phyloP scores from a whole-genome alignment of 2,888 invertebrate genomes.

The Aphidoletes aphidimyza region DNA sequence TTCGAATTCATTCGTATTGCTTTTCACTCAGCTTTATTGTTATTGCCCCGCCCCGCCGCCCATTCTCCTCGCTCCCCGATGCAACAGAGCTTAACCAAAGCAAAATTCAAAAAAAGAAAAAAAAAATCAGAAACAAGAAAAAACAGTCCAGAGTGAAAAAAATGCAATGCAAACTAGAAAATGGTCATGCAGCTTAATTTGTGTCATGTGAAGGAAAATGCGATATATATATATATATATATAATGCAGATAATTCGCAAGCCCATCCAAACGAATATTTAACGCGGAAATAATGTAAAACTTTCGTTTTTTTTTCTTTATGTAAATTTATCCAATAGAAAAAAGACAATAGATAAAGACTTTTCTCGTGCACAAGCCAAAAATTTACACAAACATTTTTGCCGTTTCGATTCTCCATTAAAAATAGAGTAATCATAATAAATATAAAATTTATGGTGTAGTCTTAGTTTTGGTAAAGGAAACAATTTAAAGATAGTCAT shows the following conservation, averaged over 20 bases:
- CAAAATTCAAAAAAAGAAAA: no score
- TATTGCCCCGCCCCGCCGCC: no score
- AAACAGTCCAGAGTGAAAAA: neutral
- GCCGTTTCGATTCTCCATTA: constrained; percentile 26
- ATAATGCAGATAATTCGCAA: constrained; percentile 4
- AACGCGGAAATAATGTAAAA: neutral
- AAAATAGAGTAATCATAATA: constrained; percentile 36
- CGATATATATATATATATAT: neutral
- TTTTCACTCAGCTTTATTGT: no score
- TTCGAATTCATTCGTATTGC: no score
- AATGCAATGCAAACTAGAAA: neutral
- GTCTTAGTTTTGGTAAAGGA: constrained; percentile 22
- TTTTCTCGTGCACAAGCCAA: neutral
- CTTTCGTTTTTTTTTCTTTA: neutral
- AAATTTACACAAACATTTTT: neutral
- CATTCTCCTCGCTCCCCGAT: no score
- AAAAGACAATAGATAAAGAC: neutral
- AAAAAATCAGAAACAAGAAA: no score
- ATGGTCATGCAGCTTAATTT: neutral
- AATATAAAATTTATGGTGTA: constrained; percentile 19
- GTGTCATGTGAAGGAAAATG: neutral
- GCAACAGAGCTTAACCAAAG: no score
- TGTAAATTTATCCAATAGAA: neutral
- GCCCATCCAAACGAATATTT: neutral
- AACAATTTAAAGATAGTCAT: constrained; percentile 19